Evolutionary conservation across 2,888 invertebrate genomes (phyloP), one percentile per base, ranked within the genome.

Genomic region (Hipparchia semele): DNA sequence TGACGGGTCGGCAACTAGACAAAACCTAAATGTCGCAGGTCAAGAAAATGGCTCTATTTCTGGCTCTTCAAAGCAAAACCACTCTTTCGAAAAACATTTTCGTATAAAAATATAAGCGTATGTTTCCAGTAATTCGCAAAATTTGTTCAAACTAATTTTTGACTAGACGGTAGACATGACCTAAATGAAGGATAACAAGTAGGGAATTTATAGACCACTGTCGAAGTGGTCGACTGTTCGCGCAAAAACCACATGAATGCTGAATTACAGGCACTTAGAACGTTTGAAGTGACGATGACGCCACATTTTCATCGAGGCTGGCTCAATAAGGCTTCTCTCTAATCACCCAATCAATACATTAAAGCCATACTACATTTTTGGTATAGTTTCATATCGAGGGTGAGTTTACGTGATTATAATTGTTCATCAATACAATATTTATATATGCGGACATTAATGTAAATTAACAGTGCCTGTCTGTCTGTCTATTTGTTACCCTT

Each of bases 331-430:
- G 81, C 76, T 81, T 81, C 80, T 51, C 72, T 75, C 78, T 81
- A 80, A 80, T 80, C 73, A 78, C 68, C 67, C 76, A 80, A 80
- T 80, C 80, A 80, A 80, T 80, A 80, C 69, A 65, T 75, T 75
- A 76, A 75, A 77, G 77, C 73, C 75, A 53, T 72, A 76, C 68
- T 68, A 61, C 62, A 46, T 51, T 33, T 65, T 66, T 60, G 73
- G 66, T 62, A 23, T 60, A 60, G 12, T 64, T 54, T 60, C 39
- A 61, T 70, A 49, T 46, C 33, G 51, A 49, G 49, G 45, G 69
- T 12, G 23, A 59, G 2, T 54, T 8, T 12, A 12, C 54, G 66
- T 23, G 58, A 7, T 58, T 58, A 58, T 58, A 1, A 39, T 5
- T 39, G 39, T 39, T 39, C 39, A 39, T 5, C 39, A 39, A 39